Conservation (phyloP, 1,140 invertebrate genomes). For the Drosophila kepulauana region DNA sequence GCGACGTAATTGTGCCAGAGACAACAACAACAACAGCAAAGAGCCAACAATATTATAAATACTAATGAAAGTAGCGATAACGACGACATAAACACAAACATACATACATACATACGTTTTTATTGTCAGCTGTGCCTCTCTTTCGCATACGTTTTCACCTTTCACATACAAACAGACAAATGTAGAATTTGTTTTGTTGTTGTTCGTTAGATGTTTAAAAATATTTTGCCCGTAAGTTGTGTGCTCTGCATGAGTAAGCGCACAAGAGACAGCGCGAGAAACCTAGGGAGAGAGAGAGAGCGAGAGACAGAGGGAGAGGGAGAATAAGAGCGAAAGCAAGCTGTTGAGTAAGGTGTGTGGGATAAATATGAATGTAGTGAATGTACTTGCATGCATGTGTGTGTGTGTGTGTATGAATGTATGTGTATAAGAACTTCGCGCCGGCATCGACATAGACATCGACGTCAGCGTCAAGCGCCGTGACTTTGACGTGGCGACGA, state of each 20-base stretch:
- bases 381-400: no score
- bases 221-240: conserved; percentile 39
- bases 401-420: no score
- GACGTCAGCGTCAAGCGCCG: conserved; percentile 49
- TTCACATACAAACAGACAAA: not conserved
- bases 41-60: no score
- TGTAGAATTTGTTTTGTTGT: conserved; percentile 22
- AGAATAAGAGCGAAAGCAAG: not conserved
- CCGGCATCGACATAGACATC: conserved; percentile 40
- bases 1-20: no score
- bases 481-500: conserved; percentile 69
- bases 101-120: no score
- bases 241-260: conserved; percentile 36
- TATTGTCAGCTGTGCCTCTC: no score
- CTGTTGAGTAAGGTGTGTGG: conserved; percentile 31
- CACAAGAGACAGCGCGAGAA: conserved; percentile 1
- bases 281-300: not conserved
- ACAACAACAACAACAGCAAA: no score
- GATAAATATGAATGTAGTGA: not conserved
- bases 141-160: not conserved
- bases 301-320: not conserved
- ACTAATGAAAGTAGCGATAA: no score
- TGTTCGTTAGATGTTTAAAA: conserved; percentile 44
- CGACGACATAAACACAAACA: no score
- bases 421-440: conserved; percentile 7